Evolutionary conservation across 1,140 invertebrate genomes (phyloP).

Genomic region (Drosophila setifemur): DNA sequence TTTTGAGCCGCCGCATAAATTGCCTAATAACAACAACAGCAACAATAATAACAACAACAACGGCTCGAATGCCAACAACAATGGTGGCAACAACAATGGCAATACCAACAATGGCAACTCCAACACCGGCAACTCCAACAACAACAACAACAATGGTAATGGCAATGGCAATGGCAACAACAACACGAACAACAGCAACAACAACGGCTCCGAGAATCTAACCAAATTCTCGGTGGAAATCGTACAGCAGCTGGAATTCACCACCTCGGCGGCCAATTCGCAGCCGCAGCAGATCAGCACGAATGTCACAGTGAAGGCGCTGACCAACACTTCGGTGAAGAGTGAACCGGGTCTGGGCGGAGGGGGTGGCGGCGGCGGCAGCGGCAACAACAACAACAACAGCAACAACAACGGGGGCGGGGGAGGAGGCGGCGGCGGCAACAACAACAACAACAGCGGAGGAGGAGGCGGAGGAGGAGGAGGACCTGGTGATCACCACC

Average conservation of each 20-base stretch:
- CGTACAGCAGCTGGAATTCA: conserved; percentile 94
- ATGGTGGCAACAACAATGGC: conserved; percentile 83
- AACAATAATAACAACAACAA: conserved; percentile 67
- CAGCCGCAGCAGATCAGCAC: conserved; percentile 95
- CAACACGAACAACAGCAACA: conserved; percentile 44
- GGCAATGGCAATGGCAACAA: conserved; percentile 73
- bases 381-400: conserved; percentile 82
- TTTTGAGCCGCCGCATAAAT: conserved; percentile 89
- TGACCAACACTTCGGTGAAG: conserved; percentile 92
- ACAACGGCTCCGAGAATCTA: conserved; percentile 84
- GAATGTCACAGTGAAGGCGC: conserved; percentile 95
- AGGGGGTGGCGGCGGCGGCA: conserved; percentile 74
- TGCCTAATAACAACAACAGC: conserved; percentile 87
- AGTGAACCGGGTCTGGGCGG: conserved; percentile 85
- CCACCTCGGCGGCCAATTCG: conserved; percentile 90
- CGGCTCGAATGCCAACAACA: conserved; percentile 83
- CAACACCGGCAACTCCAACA: conserved; percentile 67
- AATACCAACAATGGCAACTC: conserved; percentile 51
- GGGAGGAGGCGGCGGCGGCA: conserved; percentile 82
- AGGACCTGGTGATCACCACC: conserved; percentile 82
- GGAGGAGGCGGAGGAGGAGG: conserved; percentile 48
- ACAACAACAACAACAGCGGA: conserved; percentile 9
- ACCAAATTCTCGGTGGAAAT: conserved; percentile 95
- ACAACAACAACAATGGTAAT: conserved; percentile 82
- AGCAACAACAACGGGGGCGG: conserved; percentile 59